Conservation (phyloP, 2,797 vertebrate species). For the Harpagifer antarcticus region DNA sequence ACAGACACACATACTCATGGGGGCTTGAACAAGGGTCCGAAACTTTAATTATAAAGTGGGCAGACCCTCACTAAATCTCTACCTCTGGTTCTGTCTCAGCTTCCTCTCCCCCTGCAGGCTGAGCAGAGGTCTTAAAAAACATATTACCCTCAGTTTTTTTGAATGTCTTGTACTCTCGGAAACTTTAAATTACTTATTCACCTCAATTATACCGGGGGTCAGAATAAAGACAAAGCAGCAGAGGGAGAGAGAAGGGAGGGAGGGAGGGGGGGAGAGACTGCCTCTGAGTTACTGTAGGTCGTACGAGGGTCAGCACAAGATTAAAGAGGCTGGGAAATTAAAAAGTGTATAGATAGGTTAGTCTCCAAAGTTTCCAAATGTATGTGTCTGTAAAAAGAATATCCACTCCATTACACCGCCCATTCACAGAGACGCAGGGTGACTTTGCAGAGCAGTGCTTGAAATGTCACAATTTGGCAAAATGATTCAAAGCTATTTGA, state of each 20-base stretch:
- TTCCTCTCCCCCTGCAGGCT: background rate
- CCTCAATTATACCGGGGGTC: constrained; percentile 66
- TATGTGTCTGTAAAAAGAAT: background rate
- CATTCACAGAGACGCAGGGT: background rate
- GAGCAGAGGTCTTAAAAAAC: constrained; percentile 1
- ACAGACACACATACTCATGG: background rate
- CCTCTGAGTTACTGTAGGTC: background rate
- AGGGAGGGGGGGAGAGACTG: background rate
- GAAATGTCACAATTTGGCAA: background rate
- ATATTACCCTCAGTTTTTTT: background rate
- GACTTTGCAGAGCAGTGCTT: background rate
- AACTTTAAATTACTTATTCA: constrained; percentile 55
- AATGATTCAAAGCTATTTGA: background rate
- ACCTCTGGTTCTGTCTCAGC: constrained; percentile 21
- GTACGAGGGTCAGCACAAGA: background rate
- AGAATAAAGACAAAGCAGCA: constrained; percentile 47
- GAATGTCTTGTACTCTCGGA: constrained; percentile 23
- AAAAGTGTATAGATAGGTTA: constrained; percentile 37
- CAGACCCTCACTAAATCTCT: constrained; percentile 30
- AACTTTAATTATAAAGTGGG: constrained; percentile 42
- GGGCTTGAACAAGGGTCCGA: constrained; percentile 12
- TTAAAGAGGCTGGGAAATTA: constrained; percentile 20
- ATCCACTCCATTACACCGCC: background rate
- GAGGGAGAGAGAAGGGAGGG: background rate
- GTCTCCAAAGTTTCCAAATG: constrained; percentile 21